Evolutionary conservation across 1,140 invertebrate genomes (phyloP).

Genomic region (Drosophila takahashii): DNA sequence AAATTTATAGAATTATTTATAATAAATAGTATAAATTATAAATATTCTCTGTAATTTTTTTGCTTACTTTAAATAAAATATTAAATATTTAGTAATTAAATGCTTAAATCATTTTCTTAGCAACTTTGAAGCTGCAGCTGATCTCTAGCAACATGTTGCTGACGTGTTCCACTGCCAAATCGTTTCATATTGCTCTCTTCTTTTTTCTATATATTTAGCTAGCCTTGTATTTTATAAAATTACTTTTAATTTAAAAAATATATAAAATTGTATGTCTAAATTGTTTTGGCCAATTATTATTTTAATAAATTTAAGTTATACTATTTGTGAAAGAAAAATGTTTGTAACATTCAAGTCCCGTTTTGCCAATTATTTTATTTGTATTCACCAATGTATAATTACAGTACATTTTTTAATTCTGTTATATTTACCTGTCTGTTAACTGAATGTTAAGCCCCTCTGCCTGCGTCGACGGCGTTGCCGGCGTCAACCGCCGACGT

Average conservation of each 20-base stretch:
- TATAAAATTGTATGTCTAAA: too few relatives aligned
- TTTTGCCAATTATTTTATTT: too few relatives aligned
- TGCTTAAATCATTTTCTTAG: too few relatives aligned
- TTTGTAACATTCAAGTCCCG: too few relatives aligned
- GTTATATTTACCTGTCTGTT: neutral
- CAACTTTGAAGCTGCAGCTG: neutral
- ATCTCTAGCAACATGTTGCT: slow-evolving; percentile 5
- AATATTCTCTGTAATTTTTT: too few relatives aligned
- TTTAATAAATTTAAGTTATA: too few relatives aligned
- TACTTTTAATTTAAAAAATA: neutral
- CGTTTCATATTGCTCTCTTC: neutral
- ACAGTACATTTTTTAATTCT: neutral
- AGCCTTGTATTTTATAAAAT: neutral
- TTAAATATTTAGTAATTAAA: too few relatives aligned
- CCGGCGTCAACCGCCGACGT: slow-evolving; percentile 18
- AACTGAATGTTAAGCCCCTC: slow-evolving; percentile 9
- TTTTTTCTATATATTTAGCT: neutral
- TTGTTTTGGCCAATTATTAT: too few relatives aligned
- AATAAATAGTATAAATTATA: too few relatives aligned
- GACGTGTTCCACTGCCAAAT: neutral
- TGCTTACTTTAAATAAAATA: too few relatives aligned
- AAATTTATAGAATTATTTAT: too few relatives aligned
- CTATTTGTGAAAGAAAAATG: too few relatives aligned
- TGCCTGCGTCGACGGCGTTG: slow-evolving; percentile 22
- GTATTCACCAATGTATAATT: neutral